Base-by-base conservation (phyloP, 2,888 invertebrate genomes). In the Tuta absoluta region DNA sequence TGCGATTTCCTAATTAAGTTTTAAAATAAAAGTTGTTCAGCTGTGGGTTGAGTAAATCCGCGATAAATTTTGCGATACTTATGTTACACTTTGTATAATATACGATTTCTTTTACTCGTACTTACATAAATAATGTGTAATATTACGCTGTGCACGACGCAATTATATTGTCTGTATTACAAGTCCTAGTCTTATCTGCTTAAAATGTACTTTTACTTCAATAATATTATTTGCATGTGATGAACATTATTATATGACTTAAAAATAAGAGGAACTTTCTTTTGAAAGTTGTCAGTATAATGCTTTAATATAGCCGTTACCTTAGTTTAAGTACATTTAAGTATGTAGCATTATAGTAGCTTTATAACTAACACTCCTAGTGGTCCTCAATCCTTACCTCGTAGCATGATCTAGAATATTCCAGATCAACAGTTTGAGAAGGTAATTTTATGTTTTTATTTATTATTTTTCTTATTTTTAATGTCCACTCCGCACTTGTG, bases 321-420 rank as follows among this genome's bases (percentile, higher is more conserved):
- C 78, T 73, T 71, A 76, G 75, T 63, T 68, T 56, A 72, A 66
- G 62, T 66, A 66, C 62, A 51, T 57, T 2, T 78, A 76, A 77
- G 73, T 77, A 74, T 75, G 73, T 70, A 65, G 61, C 17, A 72
- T 75, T 68, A 75, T 77, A 58, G 7, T 23, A 65, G 71, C 78
- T 75, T 72, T 68, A 68, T 68, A 74, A 70, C 73, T 77, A 72
- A 74, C 71, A 66, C 70, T 78, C 80, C 81, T 76, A 70, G 72
- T 70, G 67, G 67, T 80, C 82, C 85, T 69, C 78, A 81, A 80
- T 68, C 67, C 75, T 85, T 84, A 73, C 82, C 84, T 84, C 74
- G 75, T 80, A 85, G 89, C 89, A 89, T 89, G 89, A 84, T 85
- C 81, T 86, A 86, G 89, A 87, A 89, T 89, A 88, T 84, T 85